phyloP scores from a whole-genome alignment of 2,797 vertebrate species.

The Anguilla pacifica region DNA sequence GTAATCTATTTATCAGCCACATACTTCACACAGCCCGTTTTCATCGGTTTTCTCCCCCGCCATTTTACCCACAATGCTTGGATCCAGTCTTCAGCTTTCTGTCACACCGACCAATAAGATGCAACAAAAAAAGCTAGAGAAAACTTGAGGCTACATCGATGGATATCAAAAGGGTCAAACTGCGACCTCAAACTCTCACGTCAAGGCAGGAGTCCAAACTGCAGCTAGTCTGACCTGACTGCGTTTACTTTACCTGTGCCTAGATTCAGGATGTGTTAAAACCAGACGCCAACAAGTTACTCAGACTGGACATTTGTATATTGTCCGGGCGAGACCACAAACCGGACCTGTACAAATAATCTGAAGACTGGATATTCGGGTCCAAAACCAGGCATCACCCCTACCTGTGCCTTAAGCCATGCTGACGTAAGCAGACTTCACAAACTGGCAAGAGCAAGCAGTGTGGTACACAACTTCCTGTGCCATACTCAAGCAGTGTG shows the following conservation, averaged over 20 bases:
- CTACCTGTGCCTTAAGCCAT: background rate
- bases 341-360: no score
- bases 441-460: background rate
- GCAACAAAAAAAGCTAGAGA: background rate
- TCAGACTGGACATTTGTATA: background rate
- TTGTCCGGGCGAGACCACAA: background rate
- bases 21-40: background rate
- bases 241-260: background rate
- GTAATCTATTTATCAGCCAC: background rate
- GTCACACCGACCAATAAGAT: background rate
- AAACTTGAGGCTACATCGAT: background rate
- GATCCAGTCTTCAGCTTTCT: background rate
- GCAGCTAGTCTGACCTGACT: no score
- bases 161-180: background rate
- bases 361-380: no score
- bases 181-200: background rate
- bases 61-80: background rate
- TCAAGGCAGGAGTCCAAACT: background rate
- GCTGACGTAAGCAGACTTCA: background rate
- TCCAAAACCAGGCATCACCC: no score
- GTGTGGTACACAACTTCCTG: background rate
- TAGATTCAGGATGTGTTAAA: no score
- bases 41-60: background rate
- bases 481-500: background rate
- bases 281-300: no score